Evolutionary conservation across 2,797 vertebrate species (phyloP), one percentile per base, ranked within the genome.

Genomic region (Anguilla megastoma): DNA sequence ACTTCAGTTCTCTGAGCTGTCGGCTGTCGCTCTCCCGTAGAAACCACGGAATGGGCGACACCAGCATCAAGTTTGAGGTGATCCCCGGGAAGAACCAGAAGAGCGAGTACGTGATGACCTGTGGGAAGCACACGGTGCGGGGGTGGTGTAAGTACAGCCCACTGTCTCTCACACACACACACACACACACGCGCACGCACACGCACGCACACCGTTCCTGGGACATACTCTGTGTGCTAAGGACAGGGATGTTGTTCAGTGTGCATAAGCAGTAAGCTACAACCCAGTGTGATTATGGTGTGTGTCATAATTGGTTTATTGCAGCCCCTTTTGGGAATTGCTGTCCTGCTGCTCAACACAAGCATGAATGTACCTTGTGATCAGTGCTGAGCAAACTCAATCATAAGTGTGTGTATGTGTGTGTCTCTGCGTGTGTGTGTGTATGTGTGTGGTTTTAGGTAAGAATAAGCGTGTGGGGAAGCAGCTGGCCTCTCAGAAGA

Each of bases 51-150:
- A 99, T 99, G 99, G 99, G 98, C 91, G 99, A 99, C 92, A 99
- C 99, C 86, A 98, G 97, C 94, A 99, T 99, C 90, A 98, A 99
- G 93, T 99, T 99, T 95, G 98, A 99, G 97, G 99, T 99, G 94
- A 99, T 99, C 92, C 99, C 99, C 84, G 99, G 98, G 91, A 99
- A 99, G 95, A 99, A 99, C 95, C 99, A 99, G 97, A 99, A 99
- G 96, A 99, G 99, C 30, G 99, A 99, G 96, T 99, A 99, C 2
- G 97, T 99, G 90, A 99, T 99, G 99, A 98, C 98, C 0, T 99
- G 99, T 89, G 99, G 99, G 90, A 99, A 99, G 89, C 99, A 99
- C 93, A 98, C 98, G 0, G 99, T 99, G 90, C 97, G 97, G 48
- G 98, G 98, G 90, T 99, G 98, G 98, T 99, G 99, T 99, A 97